Conservation (phyloP, 2,113 vertebrate species). For the Hippocampus mohnikei region DNA sequence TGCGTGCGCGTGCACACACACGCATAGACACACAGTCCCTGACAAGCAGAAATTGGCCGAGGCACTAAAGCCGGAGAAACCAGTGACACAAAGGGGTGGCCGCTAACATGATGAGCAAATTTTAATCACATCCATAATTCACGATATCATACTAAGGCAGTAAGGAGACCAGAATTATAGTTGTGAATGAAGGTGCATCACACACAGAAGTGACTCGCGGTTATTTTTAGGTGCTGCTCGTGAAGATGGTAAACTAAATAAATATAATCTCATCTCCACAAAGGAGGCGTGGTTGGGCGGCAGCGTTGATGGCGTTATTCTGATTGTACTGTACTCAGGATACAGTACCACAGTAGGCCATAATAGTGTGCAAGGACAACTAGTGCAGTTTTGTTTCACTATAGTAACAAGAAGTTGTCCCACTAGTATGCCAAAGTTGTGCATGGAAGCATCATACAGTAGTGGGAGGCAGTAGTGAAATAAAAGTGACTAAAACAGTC, state of each 20-base stretch:
- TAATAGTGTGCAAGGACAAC: too few relatives aligned
- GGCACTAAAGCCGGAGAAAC: slow-evolving; percentile 26
- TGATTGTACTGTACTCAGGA: neutral
- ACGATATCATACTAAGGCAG: slow-evolving; percentile 25
- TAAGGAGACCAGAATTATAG: slow-evolving; percentile 23
- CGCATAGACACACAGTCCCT: slow-evolving; percentile 28
- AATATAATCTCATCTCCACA: slow-evolving; percentile 13
- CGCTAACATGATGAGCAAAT: slow-evolving; percentile 17
- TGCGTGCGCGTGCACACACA: slow-evolving; percentile 27
- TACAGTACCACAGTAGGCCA: too few relatives aligned
- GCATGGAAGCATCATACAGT: too few relatives aligned
- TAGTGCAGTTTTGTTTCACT: too few relatives aligned
- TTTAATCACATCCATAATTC: slow-evolving; percentile 29
- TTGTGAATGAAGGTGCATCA: slow-evolving; percentile 9
- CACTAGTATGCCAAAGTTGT: too few relatives aligned
- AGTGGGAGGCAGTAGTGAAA: too few relatives aligned
- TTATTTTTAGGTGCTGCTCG: slow-evolving; percentile 4
- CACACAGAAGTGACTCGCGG: slow-evolving; percentile 1
- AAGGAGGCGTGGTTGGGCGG: slow-evolving; percentile 9
- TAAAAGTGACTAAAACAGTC: too few relatives aligned
- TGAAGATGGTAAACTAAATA: slow-evolving; percentile 4
- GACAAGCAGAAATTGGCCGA: slow-evolving; percentile 50
- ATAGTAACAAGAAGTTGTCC: too few relatives aligned
- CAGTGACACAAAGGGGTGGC: slow-evolving; percentile 31
- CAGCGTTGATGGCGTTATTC: slow-evolving; percentile 11